Evolutionary conservation across 2,797 vertebrate genomes (phyloP), one percentile per base, ranked within the genome.

Genomic region (Serranus cabrilla): DNA sequence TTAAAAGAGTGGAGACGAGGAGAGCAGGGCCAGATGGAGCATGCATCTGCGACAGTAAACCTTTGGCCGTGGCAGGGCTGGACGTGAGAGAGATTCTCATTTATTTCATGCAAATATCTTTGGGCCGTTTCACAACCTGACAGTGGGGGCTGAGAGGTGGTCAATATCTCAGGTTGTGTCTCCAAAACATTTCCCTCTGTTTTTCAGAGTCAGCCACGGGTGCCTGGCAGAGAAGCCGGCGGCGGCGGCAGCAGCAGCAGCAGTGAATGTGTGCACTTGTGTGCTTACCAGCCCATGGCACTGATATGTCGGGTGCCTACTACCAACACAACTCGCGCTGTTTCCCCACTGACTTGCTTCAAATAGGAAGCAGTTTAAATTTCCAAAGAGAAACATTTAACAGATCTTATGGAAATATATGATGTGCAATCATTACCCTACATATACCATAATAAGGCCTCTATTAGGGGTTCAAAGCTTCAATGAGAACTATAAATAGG

Each of bases 41-140:
- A 59, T 87, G 84, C 93, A 95, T 92, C 93, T 94, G 94, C 75
- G 90, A 91, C 85, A 86, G 83, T 87, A 91, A 93, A 92, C 92
- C 92, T 94, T 93, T 94, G 87, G 91, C 91, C 90, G 60, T 62
- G 73, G 89, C 75, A 74, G 85, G 78, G 85, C 86, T 86, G 74
- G 86, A 91, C 64, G 85, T 80, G 89, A 85, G 87, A 87, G 88
- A 89, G 77, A 84, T 81, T 90, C 89, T 94, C 88, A 93, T 93
- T 93, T 93, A 94, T 92, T 93, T 92, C 89, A 94, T 94, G 92
- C 92, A 91, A 94, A 95, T 93, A 87, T 87, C 83, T 86, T 72
- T 52, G 86, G 87, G 73, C 76, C 27, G 42, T 91, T 92, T 91
- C 82, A 85, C 87, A 88, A 84, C 60, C 83, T 91, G 91, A 93